These are phyloP conservation scores for Telenomus remus DNA, from an alignment of 1,140 invertebrate species.

Conservation along the genomic window DNA sequence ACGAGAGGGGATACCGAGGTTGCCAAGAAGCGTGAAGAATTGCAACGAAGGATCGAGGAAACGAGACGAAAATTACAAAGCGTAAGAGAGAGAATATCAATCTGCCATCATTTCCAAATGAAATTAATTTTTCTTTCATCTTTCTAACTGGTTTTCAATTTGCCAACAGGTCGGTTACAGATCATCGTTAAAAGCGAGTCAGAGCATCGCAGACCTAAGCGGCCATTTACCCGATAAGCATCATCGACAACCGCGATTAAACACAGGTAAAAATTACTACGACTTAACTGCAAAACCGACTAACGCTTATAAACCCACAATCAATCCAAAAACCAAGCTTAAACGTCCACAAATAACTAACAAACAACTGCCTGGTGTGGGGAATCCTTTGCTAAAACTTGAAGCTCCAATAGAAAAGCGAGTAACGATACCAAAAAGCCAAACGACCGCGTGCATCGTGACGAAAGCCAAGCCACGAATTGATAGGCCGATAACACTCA, in stretches of 20 bases:
- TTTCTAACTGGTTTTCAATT: constrained; percentile 1
- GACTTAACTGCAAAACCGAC: constrained; percentile 69
- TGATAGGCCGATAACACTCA: constrained; percentile 67
- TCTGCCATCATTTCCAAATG: not conserved
- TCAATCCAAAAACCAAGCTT: constrained; percentile 66
- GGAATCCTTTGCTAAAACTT: constrained; percentile 63
- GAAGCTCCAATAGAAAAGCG: constrained; percentile 61
- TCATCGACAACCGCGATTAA: constrained; percentile 66
- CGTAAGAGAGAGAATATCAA: constrained; percentile 78
- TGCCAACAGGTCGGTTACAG: constrained; percentile 82
- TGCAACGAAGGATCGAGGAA: constrained; percentile 89
- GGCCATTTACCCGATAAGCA: constrained; percentile 78
- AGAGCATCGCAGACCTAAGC: constrained; percentile 86
- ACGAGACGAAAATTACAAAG: constrained; percentile 91
- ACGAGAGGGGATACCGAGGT: constrained; percentile 79
- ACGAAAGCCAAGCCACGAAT: constrained; percentile 56
- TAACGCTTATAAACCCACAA: constrained; percentile 67
- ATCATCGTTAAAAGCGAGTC: constrained; percentile 86
- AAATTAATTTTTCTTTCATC: not conserved
- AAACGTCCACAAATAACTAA: constrained; percentile 67
- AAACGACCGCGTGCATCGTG: constrained; percentile 66
- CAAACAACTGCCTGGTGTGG: constrained; percentile 62
- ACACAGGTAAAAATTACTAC: constrained; percentile 69
- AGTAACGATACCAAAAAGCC: constrained; percentile 63
- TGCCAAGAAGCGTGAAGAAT: constrained; percentile 85